Percentiles rank a stretch among this genome's conserved stretches.
These are phyloP conservation scores for Sebastes baramenuke DNA, from an alignment of 2,797 vertebrate species.

Conservation along the genomic window DNA sequence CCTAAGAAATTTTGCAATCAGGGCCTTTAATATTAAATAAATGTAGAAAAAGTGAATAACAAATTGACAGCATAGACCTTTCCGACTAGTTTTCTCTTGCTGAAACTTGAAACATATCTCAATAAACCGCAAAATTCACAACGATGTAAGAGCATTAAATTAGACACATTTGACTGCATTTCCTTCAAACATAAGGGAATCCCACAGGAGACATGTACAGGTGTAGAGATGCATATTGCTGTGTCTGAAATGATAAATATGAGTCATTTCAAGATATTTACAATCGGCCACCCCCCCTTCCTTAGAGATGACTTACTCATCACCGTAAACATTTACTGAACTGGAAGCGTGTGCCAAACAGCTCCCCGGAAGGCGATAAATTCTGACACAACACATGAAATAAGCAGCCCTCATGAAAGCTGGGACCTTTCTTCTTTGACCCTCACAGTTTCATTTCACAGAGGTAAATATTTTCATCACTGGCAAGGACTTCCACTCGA, in stretches of 20 bases:
- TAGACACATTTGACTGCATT: neutral
- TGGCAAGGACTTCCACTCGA: constrained; percentile 34
- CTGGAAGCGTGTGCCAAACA: constrained; percentile 57
- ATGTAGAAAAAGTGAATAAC: neutral
- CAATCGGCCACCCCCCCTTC: constrained; percentile 23
- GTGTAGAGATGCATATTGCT: constrained; percentile 36
- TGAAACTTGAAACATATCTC: neutral
- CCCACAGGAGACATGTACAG: constrained; percentile 4
- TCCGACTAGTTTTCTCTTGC: neutral
- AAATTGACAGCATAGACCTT: neutral
- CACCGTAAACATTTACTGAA: constrained; percentile 76
- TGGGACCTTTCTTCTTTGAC: constrained; percentile 44
- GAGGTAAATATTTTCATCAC: constrained; percentile 65
- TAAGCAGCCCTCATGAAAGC: constrained; percentile 60
- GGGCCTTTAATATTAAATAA: neutral
- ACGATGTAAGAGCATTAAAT: neutral
- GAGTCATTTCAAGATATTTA: constrained; percentile 62
- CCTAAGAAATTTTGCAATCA: neutral
- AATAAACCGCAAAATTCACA: neutral
- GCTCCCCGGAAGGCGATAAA: constrained; percentile 59
- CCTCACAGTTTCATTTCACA: constrained; percentile 50
- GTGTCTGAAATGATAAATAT: constrained; percentile 57
- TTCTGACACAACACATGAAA: constrained; percentile 60
- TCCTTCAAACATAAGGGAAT: neutral
- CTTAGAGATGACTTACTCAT: constrained; percentile 66